Evolutionary conservation across 2,113 vertebrate genomes (phyloP).

Genomic region (Chaenogobius annularis): DNA sequence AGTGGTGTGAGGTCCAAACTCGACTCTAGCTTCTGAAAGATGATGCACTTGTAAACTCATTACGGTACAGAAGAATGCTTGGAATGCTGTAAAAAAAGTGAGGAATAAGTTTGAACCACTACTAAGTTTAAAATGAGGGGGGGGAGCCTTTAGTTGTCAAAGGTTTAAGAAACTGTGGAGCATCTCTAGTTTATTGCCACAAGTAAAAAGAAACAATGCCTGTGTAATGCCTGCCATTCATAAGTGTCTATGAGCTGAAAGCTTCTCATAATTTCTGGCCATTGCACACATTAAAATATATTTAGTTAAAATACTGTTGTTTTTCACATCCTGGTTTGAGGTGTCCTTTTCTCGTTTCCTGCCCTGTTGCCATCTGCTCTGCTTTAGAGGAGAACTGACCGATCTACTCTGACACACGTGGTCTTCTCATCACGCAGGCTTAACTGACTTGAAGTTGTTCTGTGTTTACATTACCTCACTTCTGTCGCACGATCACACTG

Average conservation of each 20-base stretch:
- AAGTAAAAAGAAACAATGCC: not conserved
- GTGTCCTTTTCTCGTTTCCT: constrained; percentile 33
- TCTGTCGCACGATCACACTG: constrained; percentile 53
- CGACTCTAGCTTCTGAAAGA: no score
- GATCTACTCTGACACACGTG: constrained; percentile 63
- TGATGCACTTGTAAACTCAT: no score
- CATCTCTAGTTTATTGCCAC: not conserved
- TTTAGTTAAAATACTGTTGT: constrained; percentile 34
- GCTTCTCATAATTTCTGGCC: not conserved
- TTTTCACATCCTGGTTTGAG: constrained; percentile 47
- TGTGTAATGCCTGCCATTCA: no score
- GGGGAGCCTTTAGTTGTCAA: no score
- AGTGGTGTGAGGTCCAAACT: no score
- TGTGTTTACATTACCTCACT: constrained; percentile 54
- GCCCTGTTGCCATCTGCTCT: constrained; percentile 72
- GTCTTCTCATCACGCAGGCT: constrained; percentile 66
- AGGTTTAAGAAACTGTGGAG: not conserved
- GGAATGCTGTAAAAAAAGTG: no score
- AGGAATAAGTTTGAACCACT: no score
- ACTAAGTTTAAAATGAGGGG: no score
- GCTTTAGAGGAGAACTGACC: constrained; percentile 62
- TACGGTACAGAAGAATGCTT: no score
- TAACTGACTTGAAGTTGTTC: constrained; percentile 66
- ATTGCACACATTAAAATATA: constrained; percentile 1
- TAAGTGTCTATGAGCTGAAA: not conserved